Base-by-base conservation (phyloP, 1,140 invertebrate genomes). In the Lethrus apterus region DNA sequence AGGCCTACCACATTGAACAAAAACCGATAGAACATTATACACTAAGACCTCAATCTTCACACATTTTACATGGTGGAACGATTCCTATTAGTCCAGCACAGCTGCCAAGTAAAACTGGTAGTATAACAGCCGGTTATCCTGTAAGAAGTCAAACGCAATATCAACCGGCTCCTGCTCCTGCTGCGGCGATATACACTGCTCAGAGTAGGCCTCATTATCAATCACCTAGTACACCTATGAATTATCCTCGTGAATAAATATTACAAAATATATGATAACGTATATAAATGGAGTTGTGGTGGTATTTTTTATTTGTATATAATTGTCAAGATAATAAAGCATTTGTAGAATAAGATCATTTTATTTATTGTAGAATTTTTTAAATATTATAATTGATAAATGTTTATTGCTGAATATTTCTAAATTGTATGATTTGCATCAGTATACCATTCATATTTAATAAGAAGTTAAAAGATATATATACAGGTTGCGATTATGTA, bases 101-200 rank as follows among this genome's bases (percentile, higher is more conserved):
- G 21, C 50, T 55, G 13, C 44, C 56, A 33, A 48, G 56, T 29
- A 66, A 66, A 49, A 49, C 59, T 17, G 62, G 61, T 10, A 64
- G 60, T 46, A 66, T 66, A 8, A 59, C 64, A 10, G 54, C 62
- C 24, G 64, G 62, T 1, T 66, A 66, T 54, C 63, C 64, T n/a
- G 57, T 66, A 10, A 45, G 64, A 19, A 58, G 48, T 34, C 62
- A 62, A 48, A 54, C 57, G 7, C 59, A 64, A 17, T 63, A 65
- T 47, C 63, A 63, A 49, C 58, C 51, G 23, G 51, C 56, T 9
- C 44, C 58, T 13, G 56, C 59, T 2, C 58, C 58, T 24, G 57
- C 56, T 15, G 57, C 63, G 21, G 44, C 48, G 3, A 35, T 66
- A 15, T 66, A 66, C 41, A 65, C 64, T 2, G 48, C 60, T n/a